These are phyloP conservation scores for Alligator sinensis DNA, from an alignment of 2,113 vertebrate species.

Conservation along the genomic window DNA sequence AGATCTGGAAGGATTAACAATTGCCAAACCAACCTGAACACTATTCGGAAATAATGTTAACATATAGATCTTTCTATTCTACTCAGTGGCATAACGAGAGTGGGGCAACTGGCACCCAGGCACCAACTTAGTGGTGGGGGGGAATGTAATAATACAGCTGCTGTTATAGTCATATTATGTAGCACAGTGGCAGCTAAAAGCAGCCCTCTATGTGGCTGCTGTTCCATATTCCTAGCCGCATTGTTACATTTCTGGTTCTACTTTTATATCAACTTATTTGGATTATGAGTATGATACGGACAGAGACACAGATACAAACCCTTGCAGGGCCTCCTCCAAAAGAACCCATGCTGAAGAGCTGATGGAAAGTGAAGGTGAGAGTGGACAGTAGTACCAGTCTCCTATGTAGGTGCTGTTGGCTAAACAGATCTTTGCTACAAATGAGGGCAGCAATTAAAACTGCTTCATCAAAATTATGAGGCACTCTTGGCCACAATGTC, in stretches of 20 bases:
- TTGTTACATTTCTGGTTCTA: no score
- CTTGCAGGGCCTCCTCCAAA: background rate
- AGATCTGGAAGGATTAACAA: no score
- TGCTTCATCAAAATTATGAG: background rate
- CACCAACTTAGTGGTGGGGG: no score
- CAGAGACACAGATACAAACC: background rate
- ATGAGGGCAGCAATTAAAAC: background rate
- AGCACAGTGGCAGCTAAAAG: no score
- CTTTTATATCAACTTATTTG: background rate
- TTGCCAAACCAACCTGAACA: no score
- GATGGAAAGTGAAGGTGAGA: no score
- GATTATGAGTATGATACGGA: background rate
- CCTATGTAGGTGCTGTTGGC: background rate
- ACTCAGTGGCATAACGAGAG: background rate
- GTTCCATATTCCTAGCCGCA: no score
- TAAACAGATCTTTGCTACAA: background rate
- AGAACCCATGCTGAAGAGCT: background rate
- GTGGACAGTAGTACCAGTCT: background rate
- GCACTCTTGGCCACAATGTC: accelerated
- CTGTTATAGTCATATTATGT: no score
- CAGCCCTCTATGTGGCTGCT: no score
- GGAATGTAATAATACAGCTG: no score
- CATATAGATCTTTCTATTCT: background rate
- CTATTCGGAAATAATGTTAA: background rate
- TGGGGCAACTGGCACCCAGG: no score